phyloP scores from a whole-genome alignment of 2,113 vertebrate species.

The Pterocles burchelli region DNA sequence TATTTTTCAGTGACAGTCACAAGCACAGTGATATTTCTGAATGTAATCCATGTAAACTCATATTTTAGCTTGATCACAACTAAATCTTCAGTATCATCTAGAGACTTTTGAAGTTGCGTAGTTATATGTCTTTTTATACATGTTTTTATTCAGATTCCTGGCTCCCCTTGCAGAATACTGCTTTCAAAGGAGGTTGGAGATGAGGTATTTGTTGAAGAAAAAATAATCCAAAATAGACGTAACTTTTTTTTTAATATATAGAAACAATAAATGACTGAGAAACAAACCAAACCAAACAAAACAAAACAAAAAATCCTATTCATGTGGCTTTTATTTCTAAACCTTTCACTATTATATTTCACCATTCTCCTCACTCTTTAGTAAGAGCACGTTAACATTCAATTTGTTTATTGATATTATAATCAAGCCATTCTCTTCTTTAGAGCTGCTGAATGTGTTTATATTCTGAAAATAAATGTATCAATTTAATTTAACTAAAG shows the following conservation, averaged over 20 bases:
- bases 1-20: background rate
- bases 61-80: background rate
- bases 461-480: background rate
- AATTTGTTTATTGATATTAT: background rate
- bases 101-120: background rate
- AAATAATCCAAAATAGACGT: background rate
- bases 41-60: background rate
- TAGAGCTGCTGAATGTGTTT: background rate
- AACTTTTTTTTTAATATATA: background rate
- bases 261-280: background rate
- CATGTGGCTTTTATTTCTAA: background rate
- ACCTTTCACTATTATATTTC: background rate
- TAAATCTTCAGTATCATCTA: background rate
- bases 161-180: background rate
- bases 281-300: background rate
- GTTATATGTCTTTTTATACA: background rate
- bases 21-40: background rate
- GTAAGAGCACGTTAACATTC: background rate
- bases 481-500: background rate
- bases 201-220: background rate
- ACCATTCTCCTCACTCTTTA: background rate
- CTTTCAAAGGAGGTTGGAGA: background rate
- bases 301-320: accelerated
- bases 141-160: background rate
- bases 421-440: background rate